phyloP scores from a whole-genome alignment of 2,797 vertebrate species.

The Tinamus major region DNA sequence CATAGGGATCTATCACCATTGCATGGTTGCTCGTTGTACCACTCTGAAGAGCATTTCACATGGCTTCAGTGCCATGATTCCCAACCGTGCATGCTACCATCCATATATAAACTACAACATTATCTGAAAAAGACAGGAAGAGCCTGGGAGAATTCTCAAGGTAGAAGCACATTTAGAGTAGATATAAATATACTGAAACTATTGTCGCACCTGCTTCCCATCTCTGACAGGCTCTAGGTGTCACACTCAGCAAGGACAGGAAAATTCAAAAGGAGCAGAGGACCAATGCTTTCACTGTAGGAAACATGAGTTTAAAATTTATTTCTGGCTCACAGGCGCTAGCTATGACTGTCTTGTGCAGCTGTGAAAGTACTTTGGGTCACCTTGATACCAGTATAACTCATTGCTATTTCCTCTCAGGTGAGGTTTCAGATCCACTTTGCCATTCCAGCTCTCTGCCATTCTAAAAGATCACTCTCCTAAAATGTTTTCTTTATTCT shows the following conservation, averaged over 20 bases:
- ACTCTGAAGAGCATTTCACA: background rate
- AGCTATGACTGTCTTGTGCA: conserved; percentile 35
- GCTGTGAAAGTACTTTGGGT: conserved; percentile 12
- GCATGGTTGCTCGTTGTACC: background rate
- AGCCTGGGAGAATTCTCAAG: conserved; percentile 52
- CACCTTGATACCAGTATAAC: conserved; percentile 55
- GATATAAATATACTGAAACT: conserved; percentile 59
- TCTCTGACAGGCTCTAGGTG: conserved; percentile 14
- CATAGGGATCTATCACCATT: background rate
- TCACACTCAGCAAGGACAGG: conserved; percentile 16
- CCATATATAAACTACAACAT: background rate
- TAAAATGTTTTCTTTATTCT: background rate
- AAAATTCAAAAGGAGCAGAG: background rate
- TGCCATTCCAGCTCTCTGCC: background rate
- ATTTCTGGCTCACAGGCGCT: conserved; percentile 25
- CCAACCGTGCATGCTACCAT: background rate
- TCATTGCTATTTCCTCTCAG: conserved; percentile 40
- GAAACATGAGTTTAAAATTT: conserved; percentile 41
- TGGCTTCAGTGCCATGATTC: background rate
- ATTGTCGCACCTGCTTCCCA: conserved; percentile 35
- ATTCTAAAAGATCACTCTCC: background rate
- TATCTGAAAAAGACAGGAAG: conserved; percentile 16
- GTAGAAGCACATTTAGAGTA: conserved; percentile 2
- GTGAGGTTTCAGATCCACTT: conserved; percentile 1
- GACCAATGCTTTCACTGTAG: background rate